These are phyloP conservation scores for Heliconius eleuchia DNA, from an alignment of 1,140 invertebrate species.

Conservation along the genomic window DNA sequence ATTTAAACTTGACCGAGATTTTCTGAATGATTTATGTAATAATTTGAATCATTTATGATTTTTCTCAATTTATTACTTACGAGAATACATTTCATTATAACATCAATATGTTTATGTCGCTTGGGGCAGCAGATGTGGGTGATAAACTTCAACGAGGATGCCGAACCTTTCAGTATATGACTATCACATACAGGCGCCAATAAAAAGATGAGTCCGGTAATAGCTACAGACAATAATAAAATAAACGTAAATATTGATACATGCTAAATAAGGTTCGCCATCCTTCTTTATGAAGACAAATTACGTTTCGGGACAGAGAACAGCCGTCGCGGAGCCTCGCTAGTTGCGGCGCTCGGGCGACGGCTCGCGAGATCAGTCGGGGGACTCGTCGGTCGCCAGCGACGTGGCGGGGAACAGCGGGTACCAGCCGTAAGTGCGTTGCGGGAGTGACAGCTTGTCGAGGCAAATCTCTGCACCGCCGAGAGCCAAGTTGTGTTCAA, in stretches of 20 bases:
- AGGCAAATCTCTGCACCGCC: constrained; percentile 93
- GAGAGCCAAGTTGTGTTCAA: constrained; percentile 93
- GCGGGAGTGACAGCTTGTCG: constrained; percentile 88
- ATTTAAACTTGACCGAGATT: neutral
- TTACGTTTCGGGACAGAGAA: neutral
- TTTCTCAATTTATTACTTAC: neutral
- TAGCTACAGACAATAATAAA: neutral
- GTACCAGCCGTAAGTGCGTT: constrained; percentile 93
- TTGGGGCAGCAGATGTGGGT: neutral
- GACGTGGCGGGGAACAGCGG: constrained; percentile 88
- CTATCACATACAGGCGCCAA: neutral
- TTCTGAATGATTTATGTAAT: neutral
- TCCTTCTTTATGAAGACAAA: neutral
- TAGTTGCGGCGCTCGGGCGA: constrained; percentile 73
- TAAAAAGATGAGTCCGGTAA: neutral
- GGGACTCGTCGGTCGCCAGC: constrained; percentile 70
- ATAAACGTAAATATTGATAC: neutral
- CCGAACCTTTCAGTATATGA: neutral
- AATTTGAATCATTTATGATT: neutral
- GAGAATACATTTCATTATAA: neutral
- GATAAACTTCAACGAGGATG: neutral
- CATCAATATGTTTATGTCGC: neutral
- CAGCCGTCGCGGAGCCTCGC: constrained; percentile 59
- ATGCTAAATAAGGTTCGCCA: neutral
- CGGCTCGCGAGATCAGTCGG: constrained; percentile 78